phyloP scores from a whole-genome alignment of 2,888 invertebrate genomes.

The Eupithecia abbreviata region DNA sequence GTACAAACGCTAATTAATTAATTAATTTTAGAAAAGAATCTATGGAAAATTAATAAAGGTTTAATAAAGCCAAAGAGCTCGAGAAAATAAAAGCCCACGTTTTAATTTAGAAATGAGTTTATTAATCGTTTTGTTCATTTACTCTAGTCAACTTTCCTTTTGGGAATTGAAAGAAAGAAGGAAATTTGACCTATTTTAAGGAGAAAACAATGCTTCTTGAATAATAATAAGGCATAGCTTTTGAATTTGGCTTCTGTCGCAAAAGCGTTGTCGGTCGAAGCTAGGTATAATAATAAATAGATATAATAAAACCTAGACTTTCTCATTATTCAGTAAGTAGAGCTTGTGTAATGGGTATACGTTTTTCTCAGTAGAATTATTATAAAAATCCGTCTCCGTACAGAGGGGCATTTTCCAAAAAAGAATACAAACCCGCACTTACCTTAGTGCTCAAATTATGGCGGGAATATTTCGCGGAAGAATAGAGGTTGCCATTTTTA shows the following conservation, averaged over 20 bases:
- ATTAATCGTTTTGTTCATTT: slow-evolving; percentile 23
- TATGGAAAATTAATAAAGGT: slow-evolving; percentile 5
- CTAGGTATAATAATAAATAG: not conserved
- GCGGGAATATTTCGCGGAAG: not conserved
- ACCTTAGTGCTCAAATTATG: not conserved
- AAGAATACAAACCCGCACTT: not conserved
- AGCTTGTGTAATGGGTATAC: not conserved
- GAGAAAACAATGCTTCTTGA: not conserved
- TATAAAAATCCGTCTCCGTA: not conserved
- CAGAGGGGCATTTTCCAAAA: not conserved
- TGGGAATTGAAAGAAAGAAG: slow-evolving; percentile 7
- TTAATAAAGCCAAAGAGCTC: slow-evolving; percentile 8
- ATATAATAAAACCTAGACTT: not conserved
- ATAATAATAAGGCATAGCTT: slow-evolving; percentile 1
- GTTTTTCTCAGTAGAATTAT: not conserved
- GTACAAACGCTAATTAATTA: not conserved
- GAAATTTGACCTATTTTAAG: slow-evolving; percentile 5
- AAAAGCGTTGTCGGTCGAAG: not conserved
- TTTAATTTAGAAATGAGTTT: slow-evolving; percentile 16
- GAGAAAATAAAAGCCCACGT: slow-evolving; percentile 4
- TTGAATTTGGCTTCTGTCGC: not conserved
- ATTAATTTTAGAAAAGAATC: slow-evolving; percentile 2
- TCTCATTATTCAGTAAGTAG: not conserved
- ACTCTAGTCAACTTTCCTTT: not conserved
- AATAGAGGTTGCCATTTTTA: not conserved